Conservation (phyloP, 2,113 vertebrate genomes). For the Podarcis raffonei region DNA sequence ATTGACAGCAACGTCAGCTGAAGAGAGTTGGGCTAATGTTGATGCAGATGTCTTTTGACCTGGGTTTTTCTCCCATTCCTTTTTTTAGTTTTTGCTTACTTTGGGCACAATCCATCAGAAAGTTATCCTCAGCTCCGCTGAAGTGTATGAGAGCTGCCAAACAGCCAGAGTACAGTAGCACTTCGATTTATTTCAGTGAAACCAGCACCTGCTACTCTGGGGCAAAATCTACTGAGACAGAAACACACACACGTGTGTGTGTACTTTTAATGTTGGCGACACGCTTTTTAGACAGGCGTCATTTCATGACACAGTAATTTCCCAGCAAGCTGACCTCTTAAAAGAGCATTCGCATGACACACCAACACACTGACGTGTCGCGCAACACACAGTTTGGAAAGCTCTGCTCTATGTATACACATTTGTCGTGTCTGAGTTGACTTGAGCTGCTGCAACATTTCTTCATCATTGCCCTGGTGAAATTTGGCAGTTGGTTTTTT, state of each 20-base stretch:
- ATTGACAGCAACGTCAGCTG: background rate
- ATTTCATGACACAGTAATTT: too few species aligned
- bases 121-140: background rate
- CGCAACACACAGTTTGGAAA: background rate
- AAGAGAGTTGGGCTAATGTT: background rate
- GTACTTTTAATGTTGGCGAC: background rate
- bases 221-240: background rate
- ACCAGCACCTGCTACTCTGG: too few species aligned
- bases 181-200: background rate
- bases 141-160: background rate
- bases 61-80: background rate
- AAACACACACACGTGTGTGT: background rate
- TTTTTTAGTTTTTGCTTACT: background rate
- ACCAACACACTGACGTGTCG: too few species aligned
- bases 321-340: too few species aligned
- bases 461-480: background rate
- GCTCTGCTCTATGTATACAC: background rate
- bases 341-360: too few species aligned
- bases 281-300: too few species aligned
- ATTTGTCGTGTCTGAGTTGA: background rate
- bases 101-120: background rate
- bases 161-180: background rate
- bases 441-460: background rate
- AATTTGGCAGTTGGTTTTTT: background rate
- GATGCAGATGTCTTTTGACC: background rate